A percentile compares a stretch with the other conserved stretches of the same genome.
Conservation (phyloP, 2,888 invertebrate species). For the Euclidia mi region DNA sequence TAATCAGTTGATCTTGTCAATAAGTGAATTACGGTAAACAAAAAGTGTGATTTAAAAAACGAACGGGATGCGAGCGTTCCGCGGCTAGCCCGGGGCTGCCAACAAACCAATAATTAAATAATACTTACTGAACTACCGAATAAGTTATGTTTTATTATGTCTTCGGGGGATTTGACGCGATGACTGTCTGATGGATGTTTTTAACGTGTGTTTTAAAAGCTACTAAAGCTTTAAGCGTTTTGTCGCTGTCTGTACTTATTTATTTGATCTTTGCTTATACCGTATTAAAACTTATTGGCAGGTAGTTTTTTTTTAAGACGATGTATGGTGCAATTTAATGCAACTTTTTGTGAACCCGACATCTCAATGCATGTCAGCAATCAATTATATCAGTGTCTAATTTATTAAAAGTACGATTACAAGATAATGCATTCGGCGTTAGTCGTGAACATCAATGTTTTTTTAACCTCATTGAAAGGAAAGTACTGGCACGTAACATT, state of each 20-base stretch:
- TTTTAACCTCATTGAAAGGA: slow-evolving; percentile 68
- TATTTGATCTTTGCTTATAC: not conserved
- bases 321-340: slow-evolving; percentile 22
- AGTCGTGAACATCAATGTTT: slow-evolving; percentile 75
- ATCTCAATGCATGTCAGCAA: slow-evolving; percentile 65
- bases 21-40: slow-evolving; percentile 64
- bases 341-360: slow-evolving; percentile 35
- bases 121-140: slow-evolving; percentile 87
- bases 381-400: slow-evolving; percentile 75
- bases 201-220: slow-evolving; percentile 65
- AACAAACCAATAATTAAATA: slow-evolving; percentile 87
- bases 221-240: slow-evolving; percentile 57
- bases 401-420: slow-evolving; percentile 76
- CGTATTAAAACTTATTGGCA: slow-evolving; percentile 1
- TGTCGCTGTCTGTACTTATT: slow-evolving; percentile 51
- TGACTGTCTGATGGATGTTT: slow-evolving; percentile 80
- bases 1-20: slow-evolving; percentile 51
- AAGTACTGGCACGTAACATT: slow-evolving; percentile 80
- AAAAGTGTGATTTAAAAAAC: slow-evolving; percentile 54
- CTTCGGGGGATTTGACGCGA: slow-evolving; percentile 83
- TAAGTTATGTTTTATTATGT: slow-evolving; percentile 83
- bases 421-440: slow-evolving; percentile 79
- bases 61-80: slow-evolving; percentile 64
- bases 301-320: too few relatives aligned
- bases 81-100: slow-evolving; percentile 72